These are phyloP conservation scores for Porites divaricata DNA, from an alignment of 92 coral and sea anemone genomes.

Conservation along the genomic window DNA sequence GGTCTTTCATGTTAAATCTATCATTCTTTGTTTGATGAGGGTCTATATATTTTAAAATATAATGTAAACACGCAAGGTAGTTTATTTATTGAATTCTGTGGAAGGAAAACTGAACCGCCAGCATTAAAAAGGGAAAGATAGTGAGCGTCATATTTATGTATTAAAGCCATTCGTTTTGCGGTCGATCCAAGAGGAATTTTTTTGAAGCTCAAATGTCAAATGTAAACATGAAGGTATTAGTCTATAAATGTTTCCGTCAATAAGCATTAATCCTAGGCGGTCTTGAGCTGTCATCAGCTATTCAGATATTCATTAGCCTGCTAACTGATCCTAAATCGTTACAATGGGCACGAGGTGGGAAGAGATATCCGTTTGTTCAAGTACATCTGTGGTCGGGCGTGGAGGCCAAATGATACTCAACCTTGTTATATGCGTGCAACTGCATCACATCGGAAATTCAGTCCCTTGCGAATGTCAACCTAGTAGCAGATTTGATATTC, in stretches of 20 bases:
- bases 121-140: too few species aligned
- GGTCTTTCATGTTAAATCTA: too few species aligned
- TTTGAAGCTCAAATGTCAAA: too few species aligned
- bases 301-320: slow-evolving; percentile 2
- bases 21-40: too few species aligned
- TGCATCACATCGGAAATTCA: background rate
- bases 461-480: background rate
- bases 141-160: too few species aligned
- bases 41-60: too few species aligned
- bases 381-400: slow-evolving; percentile 4
- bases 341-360: background rate
- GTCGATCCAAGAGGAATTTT: background rate
- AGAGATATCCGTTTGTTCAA: slow-evolving; percentile 28
- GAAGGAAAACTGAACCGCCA: too few species aligned
- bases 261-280: background rate
- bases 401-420: background rate
- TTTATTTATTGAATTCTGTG: too few species aligned
- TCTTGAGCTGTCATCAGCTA: slow-evolving; percentile 25
- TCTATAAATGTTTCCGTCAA: background rate
- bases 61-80: too few species aligned
- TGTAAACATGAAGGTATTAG: background rate
- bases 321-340: slow-evolving; percentile 36
- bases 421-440: background rate
- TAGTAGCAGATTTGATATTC: background rate
- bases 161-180: background rate